Percentiles rank a stretch among this genome's conserved stretches.
Conservation (phyloP, 2,888 invertebrate genomes). For the Anodontia alba region DNA sequence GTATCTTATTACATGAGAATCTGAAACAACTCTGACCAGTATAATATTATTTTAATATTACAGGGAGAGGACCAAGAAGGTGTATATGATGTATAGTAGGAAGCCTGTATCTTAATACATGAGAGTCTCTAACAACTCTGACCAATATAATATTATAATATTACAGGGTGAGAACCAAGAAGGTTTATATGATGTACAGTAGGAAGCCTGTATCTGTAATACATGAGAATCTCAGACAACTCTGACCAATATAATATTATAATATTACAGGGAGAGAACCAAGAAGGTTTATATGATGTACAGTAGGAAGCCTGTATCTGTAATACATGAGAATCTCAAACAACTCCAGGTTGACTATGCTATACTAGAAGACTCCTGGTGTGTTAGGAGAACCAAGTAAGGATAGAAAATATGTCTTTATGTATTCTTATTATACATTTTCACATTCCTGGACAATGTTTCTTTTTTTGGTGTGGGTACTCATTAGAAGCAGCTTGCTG, state of each 20-base stretch:
- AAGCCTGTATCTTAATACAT: conserved; percentile 90
- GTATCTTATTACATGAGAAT: conserved; percentile 89
- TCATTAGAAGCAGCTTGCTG: too few species aligned
- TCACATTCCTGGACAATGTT: not conserved
- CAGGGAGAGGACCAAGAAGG: conserved; percentile 85
- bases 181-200: conserved; percentile 92
- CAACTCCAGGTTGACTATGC: conserved; percentile 90
- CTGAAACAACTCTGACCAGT: too few species aligned
- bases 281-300: conserved; percentile 92
- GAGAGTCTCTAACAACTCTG: too few species aligned
- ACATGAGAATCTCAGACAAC: conserved; percentile 88
- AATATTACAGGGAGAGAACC: conserved; percentile 89
- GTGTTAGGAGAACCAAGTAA: conserved; percentile 80
- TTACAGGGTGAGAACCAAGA: conserved; percentile 85
- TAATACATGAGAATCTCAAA: conserved; percentile 89
- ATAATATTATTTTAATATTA: too few species aligned
- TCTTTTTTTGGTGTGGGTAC: not conserved
- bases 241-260: conserved; percentile 80
- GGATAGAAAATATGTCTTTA: too few species aligned
- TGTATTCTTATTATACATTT: too few species aligned
- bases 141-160: too few species aligned
- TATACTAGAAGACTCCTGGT: conserved; percentile 90
- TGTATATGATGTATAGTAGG: conserved; percentile 92
- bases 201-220: conserved; percentile 90
- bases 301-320: conserved; percentile 90